A percentile compares a stretch with the other conserved stretches of the same genome.
phyloP scores from a whole-genome alignment of 2,797 vertebrate genomes.

The Bryconaethiops microstoma region DNA sequence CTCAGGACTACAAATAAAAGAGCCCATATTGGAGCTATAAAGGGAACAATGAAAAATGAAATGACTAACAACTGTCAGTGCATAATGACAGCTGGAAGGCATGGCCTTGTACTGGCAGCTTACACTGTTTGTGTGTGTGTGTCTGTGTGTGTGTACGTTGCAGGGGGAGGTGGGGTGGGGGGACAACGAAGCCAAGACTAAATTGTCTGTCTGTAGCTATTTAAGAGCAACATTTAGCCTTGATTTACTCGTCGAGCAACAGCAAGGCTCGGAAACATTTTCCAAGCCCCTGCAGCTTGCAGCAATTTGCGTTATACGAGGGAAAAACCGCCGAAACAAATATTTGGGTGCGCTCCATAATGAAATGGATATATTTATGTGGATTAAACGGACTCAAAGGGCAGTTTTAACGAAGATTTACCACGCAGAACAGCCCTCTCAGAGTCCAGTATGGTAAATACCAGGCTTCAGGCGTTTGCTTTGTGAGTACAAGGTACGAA shows the following conservation, averaged over 20 bases:
- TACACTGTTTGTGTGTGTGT: conserved; percentile 29
- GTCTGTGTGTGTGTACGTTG: conserved; percentile 17
- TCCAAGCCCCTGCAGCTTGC: conserved; percentile 83
- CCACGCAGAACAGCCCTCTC: conserved; percentile 66
- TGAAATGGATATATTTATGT: conserved; percentile 82
- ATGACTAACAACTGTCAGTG: conserved; percentile 77
- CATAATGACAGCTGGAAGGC: conserved; percentile 70
- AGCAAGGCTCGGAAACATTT: conserved; percentile 79
- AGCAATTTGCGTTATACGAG: conserved; percentile 83
- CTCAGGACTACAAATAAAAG: conserved; percentile 27
- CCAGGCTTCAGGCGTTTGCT: conserved; percentile 65
- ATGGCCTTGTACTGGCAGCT: conserved; percentile 32
- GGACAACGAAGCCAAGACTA: conserved; percentile 72
- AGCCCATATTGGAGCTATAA: conserved; percentile 53
- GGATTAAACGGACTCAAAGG: conserved; percentile 74
- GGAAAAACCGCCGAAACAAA: conserved; percentile 81
- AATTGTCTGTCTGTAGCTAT: conserved; percentile 83
- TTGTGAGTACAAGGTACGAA: conserved; percentile 33
- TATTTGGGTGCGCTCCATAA: conserved; percentile 80
- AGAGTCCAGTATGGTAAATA: conserved; percentile 68
- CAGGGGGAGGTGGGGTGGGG: conserved; percentile 48
- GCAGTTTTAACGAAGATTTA: conserved; percentile 68
- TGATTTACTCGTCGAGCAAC: conserved; percentile 81
- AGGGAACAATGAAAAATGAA: conserved; percentile 62
- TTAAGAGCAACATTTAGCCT: conserved; percentile 81